Conservation (phyloP, 2,113 vertebrate genomes). For the Protobothrops mucrosquamatus region DNA sequence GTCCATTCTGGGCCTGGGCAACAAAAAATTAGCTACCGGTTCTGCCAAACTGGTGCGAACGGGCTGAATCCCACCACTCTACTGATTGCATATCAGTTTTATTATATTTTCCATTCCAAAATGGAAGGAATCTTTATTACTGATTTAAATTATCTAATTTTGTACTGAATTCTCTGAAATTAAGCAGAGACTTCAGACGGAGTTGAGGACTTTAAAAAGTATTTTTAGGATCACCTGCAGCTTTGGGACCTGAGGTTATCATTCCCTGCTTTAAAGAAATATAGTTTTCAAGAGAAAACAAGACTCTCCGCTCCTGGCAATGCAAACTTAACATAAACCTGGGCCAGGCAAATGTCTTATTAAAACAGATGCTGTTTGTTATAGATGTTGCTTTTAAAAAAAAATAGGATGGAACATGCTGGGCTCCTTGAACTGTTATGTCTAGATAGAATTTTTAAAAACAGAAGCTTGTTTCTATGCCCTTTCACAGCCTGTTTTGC, state of each 20-base stretch:
- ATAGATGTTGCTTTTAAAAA: background rate
- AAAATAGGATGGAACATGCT: background rate
- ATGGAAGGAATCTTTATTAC: background rate
- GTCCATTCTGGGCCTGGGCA: too few species aligned
- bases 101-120: background rate
- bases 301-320: background rate
- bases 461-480: background rate
- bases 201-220: background rate
- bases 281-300: background rate
- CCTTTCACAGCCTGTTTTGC: background rate
- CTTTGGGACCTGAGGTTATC: background rate
- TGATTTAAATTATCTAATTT: background rate
- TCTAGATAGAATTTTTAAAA: background rate
- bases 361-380: background rate
- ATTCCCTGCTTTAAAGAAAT: background rate
- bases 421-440: background rate
- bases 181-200: background rate
- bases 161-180: background rate
- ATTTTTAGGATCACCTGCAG: background rate
- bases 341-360: background rate
- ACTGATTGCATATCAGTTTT: background rate
- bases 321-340: background rate
- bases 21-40: too few species aligned
- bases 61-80: too few species aligned
- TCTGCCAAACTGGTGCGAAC: too few species aligned